A percentile compares a stretch with the other conserved stretches of the same genome.
Conservation (phyloP, 2,113 vertebrate genomes). For the Calidris pygmaea region DNA sequence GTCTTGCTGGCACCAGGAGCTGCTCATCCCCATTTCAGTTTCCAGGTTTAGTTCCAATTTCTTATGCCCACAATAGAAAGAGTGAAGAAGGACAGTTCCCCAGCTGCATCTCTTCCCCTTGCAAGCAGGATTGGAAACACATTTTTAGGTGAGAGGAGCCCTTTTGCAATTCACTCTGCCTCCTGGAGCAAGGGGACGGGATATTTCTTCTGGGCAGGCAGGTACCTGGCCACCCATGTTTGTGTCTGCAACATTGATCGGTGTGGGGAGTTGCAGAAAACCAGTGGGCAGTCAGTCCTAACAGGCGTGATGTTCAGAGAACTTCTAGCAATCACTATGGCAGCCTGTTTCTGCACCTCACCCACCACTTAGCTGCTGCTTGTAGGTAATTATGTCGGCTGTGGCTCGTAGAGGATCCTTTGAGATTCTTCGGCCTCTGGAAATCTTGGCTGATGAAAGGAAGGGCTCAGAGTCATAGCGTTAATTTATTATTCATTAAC, state of each 20-base stretch:
- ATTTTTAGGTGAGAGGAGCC: neutral
- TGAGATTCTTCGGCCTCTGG: conserved; percentile 43
- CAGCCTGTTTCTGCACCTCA: neutral
- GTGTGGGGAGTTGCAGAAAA: neutral
- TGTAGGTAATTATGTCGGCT: conserved; percentile 1
- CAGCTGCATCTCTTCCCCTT: neutral
- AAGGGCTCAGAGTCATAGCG: conserved; percentile 27
- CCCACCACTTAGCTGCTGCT: conserved; percentile 5
- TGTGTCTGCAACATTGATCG: rapidly evolving
- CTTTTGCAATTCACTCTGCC: neutral
- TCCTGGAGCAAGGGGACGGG: neutral
- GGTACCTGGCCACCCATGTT: neutral
- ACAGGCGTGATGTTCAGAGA: neutral
- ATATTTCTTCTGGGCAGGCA: neutral
- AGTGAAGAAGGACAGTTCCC: neutral
- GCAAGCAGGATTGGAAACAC: neutral
- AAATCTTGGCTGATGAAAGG: conserved; percentile 43
- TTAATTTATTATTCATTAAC: conserved; percentile 67
- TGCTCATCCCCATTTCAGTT: neutral
- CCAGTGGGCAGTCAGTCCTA: neutral
- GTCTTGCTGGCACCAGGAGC: neutral
- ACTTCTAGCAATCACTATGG: neutral
- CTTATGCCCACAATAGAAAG: neutral
- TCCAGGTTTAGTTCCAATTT: neutral
- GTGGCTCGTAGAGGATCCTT: conserved; percentile 27